These are phyloP conservation scores for Progne subis DNA, from an alignment of 2,113 vertebrate species.

Conservation along the genomic window DNA sequence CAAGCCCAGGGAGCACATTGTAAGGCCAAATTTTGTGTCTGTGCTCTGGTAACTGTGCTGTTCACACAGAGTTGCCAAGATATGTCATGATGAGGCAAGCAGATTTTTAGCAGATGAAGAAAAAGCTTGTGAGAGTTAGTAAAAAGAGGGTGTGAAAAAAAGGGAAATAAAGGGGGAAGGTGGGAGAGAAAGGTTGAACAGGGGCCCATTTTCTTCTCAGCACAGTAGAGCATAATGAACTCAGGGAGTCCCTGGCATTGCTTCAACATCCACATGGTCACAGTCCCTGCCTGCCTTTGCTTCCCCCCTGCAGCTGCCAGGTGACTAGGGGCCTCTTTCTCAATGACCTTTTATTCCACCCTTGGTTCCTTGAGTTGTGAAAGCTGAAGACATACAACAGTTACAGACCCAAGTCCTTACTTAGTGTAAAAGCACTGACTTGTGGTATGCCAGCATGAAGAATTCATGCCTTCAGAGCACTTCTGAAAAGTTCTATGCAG, in stretches of 20 bases:
- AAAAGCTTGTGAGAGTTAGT: background rate
- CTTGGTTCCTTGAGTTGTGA: background rate
- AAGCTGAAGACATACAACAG: background rate
- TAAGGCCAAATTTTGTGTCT: background rate
- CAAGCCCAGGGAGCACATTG: background rate
- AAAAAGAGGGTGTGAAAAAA: background rate
- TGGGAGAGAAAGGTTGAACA: background rate
- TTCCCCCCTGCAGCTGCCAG: accelerated
- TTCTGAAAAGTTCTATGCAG: background rate
- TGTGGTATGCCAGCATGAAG: background rate
- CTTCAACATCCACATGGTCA: background rate
- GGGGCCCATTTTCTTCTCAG: background rate
- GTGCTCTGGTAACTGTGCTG: background rate
- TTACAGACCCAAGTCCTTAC: background rate
- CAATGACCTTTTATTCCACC: background rate
- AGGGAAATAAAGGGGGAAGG: background rate
- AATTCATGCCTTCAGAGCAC: background rate
- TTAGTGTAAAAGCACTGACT: background rate
- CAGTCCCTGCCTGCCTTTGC: background rate
- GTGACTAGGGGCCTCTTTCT: background rate
- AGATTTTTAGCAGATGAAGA: background rate
- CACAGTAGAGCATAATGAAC: background rate
- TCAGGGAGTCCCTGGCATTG: background rate
- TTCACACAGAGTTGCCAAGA: background rate
- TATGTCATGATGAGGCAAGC: background rate